Percentiles rank a stretch among this genome's conserved stretches.
Evolutionary conservation across 2,113 vertebrate species (phyloP).

Genomic region (Dromas ardeola): DNA sequence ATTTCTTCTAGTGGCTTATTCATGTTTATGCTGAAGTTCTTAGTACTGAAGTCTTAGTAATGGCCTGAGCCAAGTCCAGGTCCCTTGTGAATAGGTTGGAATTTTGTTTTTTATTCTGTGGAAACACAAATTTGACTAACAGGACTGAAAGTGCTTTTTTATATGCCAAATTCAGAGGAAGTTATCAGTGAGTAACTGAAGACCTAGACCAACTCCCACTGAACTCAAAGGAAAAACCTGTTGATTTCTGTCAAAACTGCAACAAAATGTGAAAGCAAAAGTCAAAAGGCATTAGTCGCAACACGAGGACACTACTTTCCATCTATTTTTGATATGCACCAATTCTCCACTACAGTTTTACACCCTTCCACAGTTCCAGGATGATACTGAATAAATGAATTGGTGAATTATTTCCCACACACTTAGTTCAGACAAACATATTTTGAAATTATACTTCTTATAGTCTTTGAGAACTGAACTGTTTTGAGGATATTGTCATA

Average conservation of each 20-base stretch:
- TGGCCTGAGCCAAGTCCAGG: background rate
- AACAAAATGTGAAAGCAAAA: background rate
- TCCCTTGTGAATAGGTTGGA: background rate
- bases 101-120: background rate
- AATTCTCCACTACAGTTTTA: background rate
- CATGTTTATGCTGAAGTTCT: background rate
- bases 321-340: background rate
- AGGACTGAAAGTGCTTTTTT: background rate
- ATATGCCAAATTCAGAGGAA: background rate
- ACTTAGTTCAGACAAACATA: background rate
- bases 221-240: background rate
- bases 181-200: background rate
- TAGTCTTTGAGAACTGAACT: background rate
- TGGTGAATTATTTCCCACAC: background rate
- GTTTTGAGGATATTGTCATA: background rate
- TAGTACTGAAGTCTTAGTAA: background rate
- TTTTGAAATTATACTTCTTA: background rate
- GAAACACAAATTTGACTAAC: background rate
- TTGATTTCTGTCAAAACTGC: background rate
- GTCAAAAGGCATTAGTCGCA: background rate
- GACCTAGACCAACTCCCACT: background rate
- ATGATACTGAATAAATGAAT: background rate
- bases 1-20: background rate
- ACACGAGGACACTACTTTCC: background rate
- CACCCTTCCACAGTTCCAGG: background rate